phyloP scores from a whole-genome alignment of 1,140 invertebrate genomes.

The Tigriopus japonicus region DNA sequence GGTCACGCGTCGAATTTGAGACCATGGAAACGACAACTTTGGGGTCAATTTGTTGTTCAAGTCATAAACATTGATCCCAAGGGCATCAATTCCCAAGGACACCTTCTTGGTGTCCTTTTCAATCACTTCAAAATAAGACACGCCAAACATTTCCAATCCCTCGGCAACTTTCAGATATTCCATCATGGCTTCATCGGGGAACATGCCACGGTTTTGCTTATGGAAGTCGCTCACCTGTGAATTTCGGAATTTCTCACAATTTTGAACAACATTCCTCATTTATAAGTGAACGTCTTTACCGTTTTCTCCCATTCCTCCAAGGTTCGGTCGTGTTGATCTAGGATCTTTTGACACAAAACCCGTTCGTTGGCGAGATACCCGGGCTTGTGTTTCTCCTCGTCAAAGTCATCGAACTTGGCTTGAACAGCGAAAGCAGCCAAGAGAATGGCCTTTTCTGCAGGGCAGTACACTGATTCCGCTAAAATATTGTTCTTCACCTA shows the following conservation, averaged over 20 bases:
- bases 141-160: constrained; percentile 5
- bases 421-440: neutral
- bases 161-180: constrained; percentile 10
- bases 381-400: neutral
- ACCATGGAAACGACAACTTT: neutral
- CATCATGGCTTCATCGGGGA: neutral
- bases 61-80: neutral
- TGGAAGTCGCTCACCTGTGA: neutral
- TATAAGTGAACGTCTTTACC: no score
- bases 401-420: neutral
- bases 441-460: constrained; percentile 5
- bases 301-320: neutral
- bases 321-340: neutral
- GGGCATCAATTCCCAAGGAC: neutral
- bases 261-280: no score
- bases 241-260: no score
- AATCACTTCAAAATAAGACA: constrained; percentile 3
- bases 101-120: neutral
- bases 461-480: neutral
- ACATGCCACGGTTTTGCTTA: neutral
- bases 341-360: neutral
- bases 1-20: neutral
- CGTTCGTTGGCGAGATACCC: neutral
- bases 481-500: constrained; percentile 8
- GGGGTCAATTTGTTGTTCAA: neutral